These are phyloP conservation scores for Rhagoletis zephyria DNA, from an alignment of 1,140 invertebrate genomes.

Conservation along the genomic window DNA sequence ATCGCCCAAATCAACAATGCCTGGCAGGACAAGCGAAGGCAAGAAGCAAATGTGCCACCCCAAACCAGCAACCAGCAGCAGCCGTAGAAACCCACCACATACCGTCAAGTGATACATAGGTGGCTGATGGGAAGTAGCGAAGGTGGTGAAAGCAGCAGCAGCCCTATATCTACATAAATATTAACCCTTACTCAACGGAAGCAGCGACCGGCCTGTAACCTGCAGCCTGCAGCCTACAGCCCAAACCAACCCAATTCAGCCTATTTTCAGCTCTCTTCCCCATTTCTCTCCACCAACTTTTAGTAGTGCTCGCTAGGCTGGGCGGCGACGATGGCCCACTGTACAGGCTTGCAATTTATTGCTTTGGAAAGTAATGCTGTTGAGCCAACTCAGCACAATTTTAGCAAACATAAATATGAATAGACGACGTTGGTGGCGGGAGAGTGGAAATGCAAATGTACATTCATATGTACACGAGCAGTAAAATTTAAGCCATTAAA, in stretches of 20 bases:
- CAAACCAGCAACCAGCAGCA: neutral
- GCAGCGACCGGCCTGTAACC: neutral
- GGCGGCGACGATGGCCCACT: neutral
- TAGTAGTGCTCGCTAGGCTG: neutral
- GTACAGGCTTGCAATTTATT: constrained; percentile 18
- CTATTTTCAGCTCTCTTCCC: neutral
- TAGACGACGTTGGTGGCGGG: neutral
- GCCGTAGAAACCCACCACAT: neutral
- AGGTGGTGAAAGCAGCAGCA: neutral
- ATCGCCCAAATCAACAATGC: neutral
- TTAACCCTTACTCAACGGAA: neutral
- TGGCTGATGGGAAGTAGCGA: neutral
- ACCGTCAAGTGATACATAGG: neutral
- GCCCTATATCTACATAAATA: neutral
- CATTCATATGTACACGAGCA: neutral
- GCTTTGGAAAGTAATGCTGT: constrained; percentile 4
- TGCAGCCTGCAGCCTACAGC: neutral
- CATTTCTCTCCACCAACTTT: neutral
- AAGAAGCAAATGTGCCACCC: neutral
- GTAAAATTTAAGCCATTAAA: constrained; percentile 14
- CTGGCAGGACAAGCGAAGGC: neutral
- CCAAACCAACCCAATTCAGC: neutral
- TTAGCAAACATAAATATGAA: too few relatives aligned
- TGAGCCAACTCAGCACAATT: neutral
- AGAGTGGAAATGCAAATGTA: neutral